These are phyloP conservation scores for Sympetrum striolatum DNA, from an alignment of 2,888 invertebrate genomes.

Conservation along the genomic window DNA sequence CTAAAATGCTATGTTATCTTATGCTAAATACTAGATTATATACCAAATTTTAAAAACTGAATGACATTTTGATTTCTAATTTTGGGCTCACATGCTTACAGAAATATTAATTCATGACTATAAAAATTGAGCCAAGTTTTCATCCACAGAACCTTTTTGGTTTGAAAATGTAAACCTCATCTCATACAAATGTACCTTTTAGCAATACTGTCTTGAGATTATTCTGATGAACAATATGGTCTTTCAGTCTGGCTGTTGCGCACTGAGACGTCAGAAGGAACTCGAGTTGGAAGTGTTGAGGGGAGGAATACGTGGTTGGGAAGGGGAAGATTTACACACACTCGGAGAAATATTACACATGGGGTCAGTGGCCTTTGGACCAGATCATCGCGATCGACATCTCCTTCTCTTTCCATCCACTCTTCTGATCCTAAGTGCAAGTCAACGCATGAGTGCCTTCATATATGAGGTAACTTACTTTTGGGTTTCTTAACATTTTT, in stretches of 20 bases:
- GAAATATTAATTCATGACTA: too few species aligned
- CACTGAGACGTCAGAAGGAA: conserved; percentile 91
- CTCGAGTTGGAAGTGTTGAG: conserved; percentile 93
- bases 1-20: too few species aligned
- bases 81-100: too few species aligned
- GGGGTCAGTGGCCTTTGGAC: conserved; percentile 88
- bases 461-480: conserved; percentile 80
- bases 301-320: conserved; percentile 94
- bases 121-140: not conserved
- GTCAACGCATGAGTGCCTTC: conserved; percentile 91
- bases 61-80: too few species aligned
- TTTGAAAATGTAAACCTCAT: too few species aligned
- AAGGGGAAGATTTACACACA: conserved; percentile 77
- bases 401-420: conserved; percentile 90
- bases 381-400: conserved; percentile 86
- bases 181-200: not conserved
- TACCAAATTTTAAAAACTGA: too few species aligned
- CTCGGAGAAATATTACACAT: conserved; percentile 90
- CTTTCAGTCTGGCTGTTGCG: conserved; percentile 81
- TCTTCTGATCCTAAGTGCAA: conserved; percentile 87
- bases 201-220: not conserved
- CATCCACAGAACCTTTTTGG: not conserved
- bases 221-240: not conserved
- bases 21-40: too few species aligned
- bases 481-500: not conserved